Conservation (phyloP, 2,888 invertebrate species). For the Mycalesis mineus region DNA sequence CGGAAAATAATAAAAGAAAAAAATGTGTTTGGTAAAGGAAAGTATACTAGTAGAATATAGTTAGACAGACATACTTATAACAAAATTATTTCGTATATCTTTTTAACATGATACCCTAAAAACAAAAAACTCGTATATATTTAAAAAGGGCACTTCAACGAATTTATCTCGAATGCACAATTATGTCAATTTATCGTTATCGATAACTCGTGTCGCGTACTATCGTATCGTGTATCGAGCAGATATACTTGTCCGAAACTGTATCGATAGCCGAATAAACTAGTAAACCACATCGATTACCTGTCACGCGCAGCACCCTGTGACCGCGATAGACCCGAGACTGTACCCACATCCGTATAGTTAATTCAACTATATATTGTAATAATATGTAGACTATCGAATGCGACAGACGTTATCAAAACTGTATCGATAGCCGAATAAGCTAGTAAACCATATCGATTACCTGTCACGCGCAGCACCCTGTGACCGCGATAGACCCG, state of each 20-base stretch:
- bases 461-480: constrained; percentile 71
- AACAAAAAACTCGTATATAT: background rate
- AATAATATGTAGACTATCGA: too few species aligned
- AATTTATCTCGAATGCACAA: constrained; percentile 20
- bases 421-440: constrained; percentile 74
- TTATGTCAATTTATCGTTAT: constrained; percentile 43
- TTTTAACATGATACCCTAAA: too few species aligned
- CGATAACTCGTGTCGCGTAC: constrained; percentile 42
- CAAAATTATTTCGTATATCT: too few species aligned
- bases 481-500: background rate
- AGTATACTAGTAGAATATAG: too few species aligned
- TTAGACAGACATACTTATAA: too few species aligned
- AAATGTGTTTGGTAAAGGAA: too few species aligned
- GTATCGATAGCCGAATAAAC: constrained; percentile 76
- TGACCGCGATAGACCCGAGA: background rate
- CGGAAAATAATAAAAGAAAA: too few species aligned
- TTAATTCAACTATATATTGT: background rate
- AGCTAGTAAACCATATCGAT: constrained; percentile 75
- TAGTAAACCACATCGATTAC: constrained; percentile 75
- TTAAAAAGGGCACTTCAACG: background rate
- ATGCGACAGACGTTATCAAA: too few species aligned
- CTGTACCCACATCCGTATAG: background rate
- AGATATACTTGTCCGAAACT: constrained; percentile 61
- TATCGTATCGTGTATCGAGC: constrained; percentile 53
- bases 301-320: constrained; percentile 65